Conservation (phyloP, 2,888 invertebrate species). For the Cylloceria caligata region DNA sequence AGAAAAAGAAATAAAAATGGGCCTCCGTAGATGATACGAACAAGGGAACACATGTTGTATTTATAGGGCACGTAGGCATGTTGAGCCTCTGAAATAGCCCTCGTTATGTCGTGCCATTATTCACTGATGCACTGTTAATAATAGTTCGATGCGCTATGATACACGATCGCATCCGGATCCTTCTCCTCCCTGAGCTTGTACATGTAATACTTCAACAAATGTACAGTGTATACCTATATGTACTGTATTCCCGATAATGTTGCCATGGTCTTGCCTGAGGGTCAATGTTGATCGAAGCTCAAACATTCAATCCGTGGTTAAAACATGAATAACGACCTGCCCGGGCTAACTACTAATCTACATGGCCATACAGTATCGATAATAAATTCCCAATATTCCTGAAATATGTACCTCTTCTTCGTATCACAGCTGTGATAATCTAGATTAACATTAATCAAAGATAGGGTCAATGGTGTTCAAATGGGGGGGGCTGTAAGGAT, state of each 20-base stretch:
- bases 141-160: conserved; percentile 42
- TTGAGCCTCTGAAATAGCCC: conserved; percentile 54
- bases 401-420: conserved; percentile 15
- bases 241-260: conserved; percentile 29
- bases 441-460: conserved; percentile 1
- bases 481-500: background rate
- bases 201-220: conserved; percentile 14
- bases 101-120: conserved; percentile 55
- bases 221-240: background rate
- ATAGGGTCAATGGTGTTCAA: background rate
- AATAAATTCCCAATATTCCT: conserved; percentile 18
- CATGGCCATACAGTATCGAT: conserved; percentile 18
- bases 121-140: conserved; percentile 60
- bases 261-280: background rate
- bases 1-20: conserved; percentile 54
- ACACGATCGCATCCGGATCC: conserved; percentile 44
- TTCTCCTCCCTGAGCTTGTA: conserved; percentile 22
- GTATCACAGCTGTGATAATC: conserved; percentile 24
- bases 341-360: conserved; percentile 29
- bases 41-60: conserved; percentile 49
- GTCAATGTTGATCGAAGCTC: conserved; percentile 40
- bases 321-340: conserved; percentile 38
- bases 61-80: conserved; percentile 58
- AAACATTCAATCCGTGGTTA: conserved; percentile 46
- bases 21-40: conserved; percentile 34